phyloP scores from a whole-genome alignment of 2,113 vertebrate genomes.

The Microcebus murinus region DNA sequence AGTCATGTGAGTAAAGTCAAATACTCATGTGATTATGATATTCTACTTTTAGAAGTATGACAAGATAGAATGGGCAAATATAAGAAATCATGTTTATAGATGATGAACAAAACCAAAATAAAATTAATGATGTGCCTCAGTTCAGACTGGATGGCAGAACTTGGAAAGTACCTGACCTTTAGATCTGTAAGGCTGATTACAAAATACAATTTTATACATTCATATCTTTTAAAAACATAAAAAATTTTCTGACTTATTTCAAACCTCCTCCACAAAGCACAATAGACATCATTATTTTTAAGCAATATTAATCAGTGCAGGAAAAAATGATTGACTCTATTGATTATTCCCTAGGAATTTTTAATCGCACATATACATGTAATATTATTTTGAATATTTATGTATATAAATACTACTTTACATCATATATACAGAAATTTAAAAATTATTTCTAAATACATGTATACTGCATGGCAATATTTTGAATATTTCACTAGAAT shows the following conservation, averaged over 20 bases:
- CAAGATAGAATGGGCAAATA: neutral
- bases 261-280: neutral
- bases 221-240: neutral
- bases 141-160: neutral
- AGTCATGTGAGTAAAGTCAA: neutral
- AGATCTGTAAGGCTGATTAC: neutral
- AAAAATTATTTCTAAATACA: neutral
- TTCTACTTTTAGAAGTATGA: neutral
- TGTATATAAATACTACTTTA: neutral
- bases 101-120: neutral
- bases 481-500: neutral
- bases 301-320: neutral
- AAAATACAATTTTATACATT: neutral
- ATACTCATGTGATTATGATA: neutral
- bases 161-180: neutral
- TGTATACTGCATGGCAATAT: neutral
- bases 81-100: neutral
- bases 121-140: neutral
- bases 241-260: neutral
- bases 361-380: neutral
- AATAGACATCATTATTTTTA: neutral
- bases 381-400: neutral
- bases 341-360: neutral
- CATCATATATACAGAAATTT: neutral
- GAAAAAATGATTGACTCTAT: neutral